A percentile compares a stretch with the other conserved stretches of the same genome.
phyloP scores from a whole-genome alignment of 2,888 invertebrate genomes.

The Campaea margaritaria region DNA sequence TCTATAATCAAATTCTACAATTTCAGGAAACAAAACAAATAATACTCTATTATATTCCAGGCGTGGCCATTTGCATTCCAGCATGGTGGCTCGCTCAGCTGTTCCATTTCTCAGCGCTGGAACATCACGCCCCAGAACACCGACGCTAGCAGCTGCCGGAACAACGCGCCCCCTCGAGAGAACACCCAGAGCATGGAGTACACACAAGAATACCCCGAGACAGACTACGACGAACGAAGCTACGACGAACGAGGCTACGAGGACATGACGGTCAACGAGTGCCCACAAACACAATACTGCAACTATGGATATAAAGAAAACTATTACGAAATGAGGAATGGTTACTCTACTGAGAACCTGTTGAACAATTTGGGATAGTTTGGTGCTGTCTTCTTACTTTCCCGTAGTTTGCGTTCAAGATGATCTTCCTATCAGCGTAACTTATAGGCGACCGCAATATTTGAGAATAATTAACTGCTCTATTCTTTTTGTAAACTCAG shows the following conservation, averaged over 20 bases:
- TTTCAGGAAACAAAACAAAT: no score
- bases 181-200: conserved; percentile 54
- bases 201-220: conserved; percentile 68
- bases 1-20: no score
- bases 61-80: conserved; percentile 94
- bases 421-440: background rate
- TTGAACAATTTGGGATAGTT: conserved; percentile 58
- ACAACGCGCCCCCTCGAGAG: conserved; percentile 37
- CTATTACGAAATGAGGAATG: conserved; percentile 72
- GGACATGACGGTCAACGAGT: conserved; percentile 60
- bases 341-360: conserved; percentile 66
- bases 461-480: no score
- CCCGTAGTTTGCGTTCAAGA: no score
- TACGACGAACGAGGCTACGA: conserved; percentile 53
- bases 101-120: conserved; percentile 77
- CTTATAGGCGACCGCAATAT: background rate
- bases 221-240: conserved; percentile 72
- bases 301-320: conserved; percentile 76
- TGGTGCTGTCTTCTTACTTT: background rate
- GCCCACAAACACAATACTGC: conserved; percentile 66
- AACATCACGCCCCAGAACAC: conserved; percentile 61
- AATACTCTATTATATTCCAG: conserved; percentile 74
- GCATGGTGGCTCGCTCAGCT: conserved; percentile 82
- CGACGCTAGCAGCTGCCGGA: conserved; percentile 47
- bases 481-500: no score